A percentile compares a stretch with the other conserved stretches of the same genome.
phyloP scores from a whole-genome alignment of 2,797 vertebrate genomes.

The Pipistrellus nathusii region DNA sequence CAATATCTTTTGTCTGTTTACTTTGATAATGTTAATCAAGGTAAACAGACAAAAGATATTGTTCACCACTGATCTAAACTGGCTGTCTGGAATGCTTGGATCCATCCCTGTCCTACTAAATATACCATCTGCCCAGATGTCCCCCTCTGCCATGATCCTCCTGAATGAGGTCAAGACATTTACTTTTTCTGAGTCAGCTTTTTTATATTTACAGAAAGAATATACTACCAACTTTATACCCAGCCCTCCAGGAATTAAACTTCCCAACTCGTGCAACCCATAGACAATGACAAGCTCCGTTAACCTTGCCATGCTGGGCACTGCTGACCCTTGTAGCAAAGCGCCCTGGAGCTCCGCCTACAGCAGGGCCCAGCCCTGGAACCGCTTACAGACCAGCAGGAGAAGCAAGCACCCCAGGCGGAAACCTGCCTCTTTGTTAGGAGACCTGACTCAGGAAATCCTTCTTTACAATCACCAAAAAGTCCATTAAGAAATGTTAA shows the following conservation, averaged over 20 bases:
- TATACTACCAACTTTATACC: background rate
- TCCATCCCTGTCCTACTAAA: slow-evolving; percentile 21
- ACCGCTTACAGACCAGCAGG: background rate
- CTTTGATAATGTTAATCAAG: slow-evolving; percentile 57
- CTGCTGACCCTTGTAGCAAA: background rate
- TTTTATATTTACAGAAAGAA: slow-evolving; percentile 59
- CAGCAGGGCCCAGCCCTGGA: background rate
- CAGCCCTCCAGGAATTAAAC: slow-evolving; percentile 20
- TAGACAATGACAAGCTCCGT: background rate
- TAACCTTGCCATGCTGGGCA: background rate
- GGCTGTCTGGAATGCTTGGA: slow-evolving; percentile 17
- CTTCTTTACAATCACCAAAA: background rate
- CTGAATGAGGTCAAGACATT: slow-evolving; percentile 32
- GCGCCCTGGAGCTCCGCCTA: background rate
- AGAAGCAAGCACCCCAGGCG: background rate
- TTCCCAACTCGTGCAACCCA: slow-evolving; percentile 7
- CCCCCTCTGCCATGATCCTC: background rate
- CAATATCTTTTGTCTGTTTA: too few species aligned
- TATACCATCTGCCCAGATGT: background rate
- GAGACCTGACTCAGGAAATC: slow-evolving; percentile 11
- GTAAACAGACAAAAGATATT: slow-evolving; percentile 28
- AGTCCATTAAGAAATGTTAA: background rate
- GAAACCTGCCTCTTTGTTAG: background rate
- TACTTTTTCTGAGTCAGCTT: slow-evolving; percentile 34
- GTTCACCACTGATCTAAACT: slow-evolving; percentile 36